These are phyloP conservation scores for Pardosa pseudoannulata DNA, from an alignment of 2,888 invertebrate species.

Conservation along the genomic window DNA sequence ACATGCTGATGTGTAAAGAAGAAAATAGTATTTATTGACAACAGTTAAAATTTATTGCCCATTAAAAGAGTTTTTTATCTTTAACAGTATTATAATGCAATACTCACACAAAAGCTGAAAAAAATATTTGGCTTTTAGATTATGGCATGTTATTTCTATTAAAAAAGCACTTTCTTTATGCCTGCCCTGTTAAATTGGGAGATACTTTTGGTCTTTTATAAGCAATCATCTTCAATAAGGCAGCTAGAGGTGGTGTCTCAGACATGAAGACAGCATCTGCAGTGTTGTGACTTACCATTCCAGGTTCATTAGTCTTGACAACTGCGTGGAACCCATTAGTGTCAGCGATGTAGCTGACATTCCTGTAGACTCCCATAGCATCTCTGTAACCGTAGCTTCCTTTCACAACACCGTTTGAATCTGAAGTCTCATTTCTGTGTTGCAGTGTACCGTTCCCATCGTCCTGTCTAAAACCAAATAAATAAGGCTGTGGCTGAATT, in stretches of 20 bases:
- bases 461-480: constrained; percentile 45
- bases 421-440: constrained; percentile 58
- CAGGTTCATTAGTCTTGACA: constrained; percentile 64
- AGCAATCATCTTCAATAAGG: constrained; percentile 41
- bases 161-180: too few species aligned
- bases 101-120: too few species aligned
- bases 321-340: constrained; percentile 59
- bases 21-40: too few species aligned
- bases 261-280: constrained; percentile 49
- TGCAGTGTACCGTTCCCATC: constrained; percentile 60
- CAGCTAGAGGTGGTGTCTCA: constrained; percentile 40
- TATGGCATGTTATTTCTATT: neutral
- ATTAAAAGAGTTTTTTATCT: too few species aligned
- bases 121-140: neutral
- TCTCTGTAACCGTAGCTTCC: constrained; percentile 62
- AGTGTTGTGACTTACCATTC: constrained; percentile 31
- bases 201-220: constrained; percentile 16
- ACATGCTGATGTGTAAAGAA: too few species aligned
- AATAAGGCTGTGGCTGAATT: constrained; percentile 39
- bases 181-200: neutral
- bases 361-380: constrained; percentile 54
- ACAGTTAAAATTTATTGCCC: too few species aligned
- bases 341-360: constrained; percentile 61
- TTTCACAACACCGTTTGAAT: constrained; percentile 39
- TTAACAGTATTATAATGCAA: too few species aligned